Conservation (phyloP, 1,140 invertebrate genomes). For the Colletes latitarsis region DNA sequence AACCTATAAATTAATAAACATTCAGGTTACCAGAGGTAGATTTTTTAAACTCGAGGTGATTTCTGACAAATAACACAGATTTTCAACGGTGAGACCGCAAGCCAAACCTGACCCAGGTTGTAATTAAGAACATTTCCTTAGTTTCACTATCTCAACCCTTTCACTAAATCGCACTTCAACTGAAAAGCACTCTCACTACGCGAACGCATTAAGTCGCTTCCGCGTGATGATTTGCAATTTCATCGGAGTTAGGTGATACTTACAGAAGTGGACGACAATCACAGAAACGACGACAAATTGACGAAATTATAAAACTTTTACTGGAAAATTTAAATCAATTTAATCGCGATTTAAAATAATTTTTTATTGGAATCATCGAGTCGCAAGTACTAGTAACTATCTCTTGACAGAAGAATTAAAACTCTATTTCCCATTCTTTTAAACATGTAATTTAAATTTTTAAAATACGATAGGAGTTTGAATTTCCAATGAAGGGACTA, state of each 20-base stretch:
- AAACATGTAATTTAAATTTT: no score
- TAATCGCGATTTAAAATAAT: no score
- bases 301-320: not conserved
- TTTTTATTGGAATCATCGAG: no score
- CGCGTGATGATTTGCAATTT: slow-evolving; percentile 18
- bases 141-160: slow-evolving; percentile 32
- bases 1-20: no score
- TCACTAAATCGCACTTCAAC: not conserved
- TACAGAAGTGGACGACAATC: not conserved
- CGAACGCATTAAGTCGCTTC: slow-evolving; percentile 5
- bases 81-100: not conserved
- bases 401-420: no score
- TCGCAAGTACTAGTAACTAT: no score
- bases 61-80: no score
- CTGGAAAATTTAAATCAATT: no score
- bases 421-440: no score
- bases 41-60: not conserved
- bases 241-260: not conserved
- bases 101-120: not conserved
- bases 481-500: no score
- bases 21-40: not conserved
- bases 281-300: not conserved
- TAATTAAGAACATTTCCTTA: slow-evolving; percentile 35
- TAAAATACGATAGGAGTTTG: no score
- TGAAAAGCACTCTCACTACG: slow-evolving; percentile 21